These are phyloP conservation scores for Psittacula cyanocephala DNA, from an alignment of 2,113 vertebrate genomes.

Conservation along the genomic window DNA sequence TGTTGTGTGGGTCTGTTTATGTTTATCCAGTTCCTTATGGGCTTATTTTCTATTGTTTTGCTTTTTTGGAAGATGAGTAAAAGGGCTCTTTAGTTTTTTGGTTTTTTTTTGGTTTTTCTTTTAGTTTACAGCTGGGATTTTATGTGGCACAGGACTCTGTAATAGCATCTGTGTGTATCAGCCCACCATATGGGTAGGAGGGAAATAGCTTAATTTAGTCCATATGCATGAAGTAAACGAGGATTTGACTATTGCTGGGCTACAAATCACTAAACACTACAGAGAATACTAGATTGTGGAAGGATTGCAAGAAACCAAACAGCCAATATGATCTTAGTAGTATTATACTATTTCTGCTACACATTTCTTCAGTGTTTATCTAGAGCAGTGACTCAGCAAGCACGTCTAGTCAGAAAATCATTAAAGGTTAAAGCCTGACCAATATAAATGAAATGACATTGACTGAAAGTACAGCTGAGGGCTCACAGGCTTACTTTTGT, in stretches of 20 bases:
- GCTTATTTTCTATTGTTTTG: background rate
- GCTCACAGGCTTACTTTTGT: background rate
- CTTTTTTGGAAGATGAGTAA: background rate
- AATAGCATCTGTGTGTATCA: constrained; percentile 68
- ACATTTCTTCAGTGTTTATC: background rate
- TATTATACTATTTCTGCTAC: background rate
- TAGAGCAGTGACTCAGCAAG: background rate
- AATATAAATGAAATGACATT: background rate
- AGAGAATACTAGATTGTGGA: background rate
- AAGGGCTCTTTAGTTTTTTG: background rate
- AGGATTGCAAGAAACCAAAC: background rate
- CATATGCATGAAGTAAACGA: constrained; percentile 56
- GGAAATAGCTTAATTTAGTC: constrained; percentile 63
- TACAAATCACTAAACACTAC: background rate
- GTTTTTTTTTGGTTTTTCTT: background rate
- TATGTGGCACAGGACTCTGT: constrained; percentile 23
- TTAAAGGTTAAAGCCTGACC: constrained; percentile 14
- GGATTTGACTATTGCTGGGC: constrained; percentile 20
- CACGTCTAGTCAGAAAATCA: background rate
- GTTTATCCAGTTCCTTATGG: background rate
- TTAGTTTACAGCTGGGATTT: constrained; percentile 53
- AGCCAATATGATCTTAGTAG: background rate
- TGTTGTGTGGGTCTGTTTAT: background rate
- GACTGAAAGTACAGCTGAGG: background rate
- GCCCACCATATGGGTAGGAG: constrained; percentile 66